Conservation (phyloP, 2,113 vertebrate species). For the Benitochromis conjunctus region DNA sequence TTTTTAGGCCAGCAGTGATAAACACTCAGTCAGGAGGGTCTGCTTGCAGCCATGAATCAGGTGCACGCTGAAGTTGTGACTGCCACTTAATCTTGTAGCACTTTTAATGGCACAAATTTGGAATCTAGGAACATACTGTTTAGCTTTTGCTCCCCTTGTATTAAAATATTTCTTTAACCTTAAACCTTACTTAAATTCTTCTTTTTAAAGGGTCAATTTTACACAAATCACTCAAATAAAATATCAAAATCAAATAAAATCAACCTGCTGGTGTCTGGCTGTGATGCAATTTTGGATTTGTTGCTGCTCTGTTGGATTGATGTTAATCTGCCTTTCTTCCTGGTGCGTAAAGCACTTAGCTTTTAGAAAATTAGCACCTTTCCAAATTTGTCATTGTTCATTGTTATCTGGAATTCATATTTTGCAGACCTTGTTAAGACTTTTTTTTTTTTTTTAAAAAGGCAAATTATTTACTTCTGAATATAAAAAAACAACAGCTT, state of each 20-base stretch:
- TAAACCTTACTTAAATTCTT: not conserved
- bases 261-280: not conserved
- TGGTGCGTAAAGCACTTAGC: not conserved
- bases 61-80: conserved; percentile 33
- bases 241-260: not conserved
- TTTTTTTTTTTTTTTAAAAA: not conserved
- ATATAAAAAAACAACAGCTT: not conserved
- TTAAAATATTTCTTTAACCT: conserved; percentile 16
- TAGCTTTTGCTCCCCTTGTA: not conserved
- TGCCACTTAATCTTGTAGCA: not conserved
- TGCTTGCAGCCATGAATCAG: not conserved
- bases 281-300: not conserved
- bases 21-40: not conserved
- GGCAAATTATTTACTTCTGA: not conserved
- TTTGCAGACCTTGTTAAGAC: not conserved
- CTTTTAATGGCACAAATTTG: not conserved
- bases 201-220: conserved; percentile 18
- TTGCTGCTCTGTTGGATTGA: not conserved
- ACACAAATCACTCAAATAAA: not conserved
- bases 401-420: not conserved
- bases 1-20: not conserved
- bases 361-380: not conserved
- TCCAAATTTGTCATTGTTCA: not conserved
- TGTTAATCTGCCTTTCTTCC: not conserved
- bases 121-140: conserved; percentile 25